Evolutionary conservation across 2,888 invertebrate genomes (phyloP).

Genomic region (Torymus tubicola): DNA sequence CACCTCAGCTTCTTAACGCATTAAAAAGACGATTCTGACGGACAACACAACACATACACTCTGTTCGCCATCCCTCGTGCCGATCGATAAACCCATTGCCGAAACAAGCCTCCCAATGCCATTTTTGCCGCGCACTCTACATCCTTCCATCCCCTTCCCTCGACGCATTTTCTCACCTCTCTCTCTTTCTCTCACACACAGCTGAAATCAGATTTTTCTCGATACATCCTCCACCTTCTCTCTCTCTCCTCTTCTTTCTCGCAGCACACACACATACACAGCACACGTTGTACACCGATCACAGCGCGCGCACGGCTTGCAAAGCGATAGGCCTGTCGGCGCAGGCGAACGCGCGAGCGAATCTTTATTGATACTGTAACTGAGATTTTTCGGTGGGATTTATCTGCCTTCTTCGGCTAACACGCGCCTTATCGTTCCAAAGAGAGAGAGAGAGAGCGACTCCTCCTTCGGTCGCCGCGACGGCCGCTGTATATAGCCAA

Average conservation of each 20-base stretch:
- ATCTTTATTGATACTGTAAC: conserved; percentile 66
- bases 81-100: not conserved
- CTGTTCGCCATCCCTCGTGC: no score
- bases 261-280: conserved; percentile 17
- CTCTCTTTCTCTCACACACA: not conserved
- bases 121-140: not conserved
- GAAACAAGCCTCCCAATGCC: no score
- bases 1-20: no score
- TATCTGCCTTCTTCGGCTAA: conserved; percentile 58
- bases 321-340: conserved; percentile 65
- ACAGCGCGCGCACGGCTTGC: conserved; percentile 26
- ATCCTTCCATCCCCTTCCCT: not conserved
- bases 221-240: conserved; percentile 8
- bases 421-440: conserved; percentile 59
- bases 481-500: no score
- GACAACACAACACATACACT: no score
- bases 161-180: conserved; percentile 31
- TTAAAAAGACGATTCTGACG: no score
- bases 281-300: conserved; percentile 5
- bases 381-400: conserved; percentile 62
- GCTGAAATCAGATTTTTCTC: conserved; percentile 41
- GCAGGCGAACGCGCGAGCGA: conserved; percentile 50
- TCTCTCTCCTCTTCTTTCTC: not conserved
- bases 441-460: no score
- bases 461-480: conserved; percentile 9